Base-by-base conservation (phyloP, 2,113 vertebrate genomes). In the Orthonyx spaldingii region DNA sequence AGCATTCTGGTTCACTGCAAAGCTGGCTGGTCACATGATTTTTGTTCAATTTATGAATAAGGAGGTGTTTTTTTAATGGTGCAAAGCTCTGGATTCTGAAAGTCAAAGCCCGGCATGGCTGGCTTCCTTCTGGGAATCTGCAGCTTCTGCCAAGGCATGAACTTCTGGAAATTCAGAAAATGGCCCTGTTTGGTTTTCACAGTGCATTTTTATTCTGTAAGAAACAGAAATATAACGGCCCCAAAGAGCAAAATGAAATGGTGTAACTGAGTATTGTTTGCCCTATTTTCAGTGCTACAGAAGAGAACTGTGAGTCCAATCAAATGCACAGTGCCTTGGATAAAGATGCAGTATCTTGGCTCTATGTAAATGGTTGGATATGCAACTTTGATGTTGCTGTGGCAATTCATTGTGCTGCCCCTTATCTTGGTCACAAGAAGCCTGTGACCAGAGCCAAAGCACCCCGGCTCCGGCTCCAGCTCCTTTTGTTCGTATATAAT, bases 401-500 rank as follows among this genome's bases (percentile, higher is more conserved):
- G 56, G 57, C 57, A 60, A 9, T 81, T 91, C 3, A 1, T 50
- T 2, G 1, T 84, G 56, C 70, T 82, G 72, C 72, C 69, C 81
- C 61, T 96, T 96, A 84, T 81, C 94, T 74, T 89, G 83, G 89
- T 95, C 86, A 59, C 59, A 90, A 87, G 93, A 92, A 94, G 33
- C n/a, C 72, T 78, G 44, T 78, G 83, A 47, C 72, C 0, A 0
- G 60, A 94, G 72, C 89, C 86, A 88, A 72, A 88, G 76, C 44
- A 86, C 32, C 49, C 74, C 3, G 0, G 30, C 39, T 87, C 72
- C 0, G 0, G 21, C 42, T 84, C 52, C 59, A 59, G 66, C 60
- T 95, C 77, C 87, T 94, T 92, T 91, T 94, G 91, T 94, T 91
- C 77, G 21, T 64, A 21, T 79, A 26, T 39, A 93, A 93, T 89